phyloP scores from a whole-genome alignment of 2,888 invertebrate genomes.

The Agrilus biguttatus region DNA sequence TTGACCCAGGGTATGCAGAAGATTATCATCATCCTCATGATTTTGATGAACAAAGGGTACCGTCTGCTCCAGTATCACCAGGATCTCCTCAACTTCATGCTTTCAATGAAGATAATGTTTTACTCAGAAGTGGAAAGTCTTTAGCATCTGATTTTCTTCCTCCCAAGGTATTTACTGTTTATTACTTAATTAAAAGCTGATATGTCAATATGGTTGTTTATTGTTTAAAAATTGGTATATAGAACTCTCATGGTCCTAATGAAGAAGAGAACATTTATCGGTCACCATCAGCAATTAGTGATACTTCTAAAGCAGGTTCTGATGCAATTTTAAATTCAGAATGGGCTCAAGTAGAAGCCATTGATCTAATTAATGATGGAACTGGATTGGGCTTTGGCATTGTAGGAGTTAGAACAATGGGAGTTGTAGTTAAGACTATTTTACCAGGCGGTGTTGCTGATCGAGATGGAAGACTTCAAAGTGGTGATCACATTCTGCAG shows the following conservation, averaged over 20 bases:
- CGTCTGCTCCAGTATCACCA: slow-evolving; percentile 59
- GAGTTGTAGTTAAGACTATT: slow-evolving; percentile 99
- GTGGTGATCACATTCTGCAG: slow-evolving; percentile 97
- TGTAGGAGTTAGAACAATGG: slow-evolving; percentile 92
- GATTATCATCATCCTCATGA: slow-evolving; percentile 36
- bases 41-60: slow-evolving; percentile 65
- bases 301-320: slow-evolving; percentile 48
- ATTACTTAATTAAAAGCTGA: background rate
- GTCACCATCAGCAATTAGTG: slow-evolving; percentile 51
- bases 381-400: slow-evolving; percentile 97
- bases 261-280: slow-evolving; percentile 34
- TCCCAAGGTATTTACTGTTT: slow-evolving; percentile 44
- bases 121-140: slow-evolving; percentile 69
- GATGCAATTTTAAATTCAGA: slow-evolving; percentile 70
- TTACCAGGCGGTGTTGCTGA: slow-evolving; percentile 96
- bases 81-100: slow-evolving; percentile 56
- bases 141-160: slow-evolving; percentile 69
- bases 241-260: slow-evolving; percentile 38
- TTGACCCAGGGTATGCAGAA: slow-evolving; percentile 38
- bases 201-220: background rate
- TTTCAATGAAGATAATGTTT: slow-evolving; percentile 70
- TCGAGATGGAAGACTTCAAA: slow-evolving; percentile 88
- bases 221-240: slow-evolving; percentile 33
- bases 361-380: slow-evolving; percentile 94
- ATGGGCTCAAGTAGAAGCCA: slow-evolving; percentile 95